Percentiles rank a stretch among this genome's conserved stretches.
Conservation (phyloP, 2,888 invertebrate genomes). For the Cheilosia variabilis region DNA sequence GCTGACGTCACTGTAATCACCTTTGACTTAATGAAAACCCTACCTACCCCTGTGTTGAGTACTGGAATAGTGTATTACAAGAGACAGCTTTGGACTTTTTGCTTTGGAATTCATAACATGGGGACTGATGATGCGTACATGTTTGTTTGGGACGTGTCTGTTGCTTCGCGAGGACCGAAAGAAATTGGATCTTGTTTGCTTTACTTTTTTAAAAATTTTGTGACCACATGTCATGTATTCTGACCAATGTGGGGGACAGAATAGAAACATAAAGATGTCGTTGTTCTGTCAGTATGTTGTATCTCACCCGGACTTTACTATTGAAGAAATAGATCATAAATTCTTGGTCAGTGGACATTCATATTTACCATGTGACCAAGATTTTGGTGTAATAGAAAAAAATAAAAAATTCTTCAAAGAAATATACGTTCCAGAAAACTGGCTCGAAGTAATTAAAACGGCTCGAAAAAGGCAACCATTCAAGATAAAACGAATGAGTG, state of each 20-base stretch:
- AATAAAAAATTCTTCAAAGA: slow-evolving; percentile 24
- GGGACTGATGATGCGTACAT: too few relatives aligned
- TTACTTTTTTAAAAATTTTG: slow-evolving; percentile 24
- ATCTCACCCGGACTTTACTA: not conserved
- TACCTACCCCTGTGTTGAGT: too few relatives aligned
- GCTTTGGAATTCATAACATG: too few relatives aligned
- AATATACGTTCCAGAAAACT: slow-evolving; percentile 21
- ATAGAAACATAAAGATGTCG: slow-evolving; percentile 16
- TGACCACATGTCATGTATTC: slow-evolving; percentile 6
- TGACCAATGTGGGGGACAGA: too few relatives aligned
- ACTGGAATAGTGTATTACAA: too few relatives aligned
- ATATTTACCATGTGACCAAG: slow-evolving; percentile 41
- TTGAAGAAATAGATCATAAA: slow-evolving; percentile 8
- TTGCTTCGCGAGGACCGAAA: not conserved
- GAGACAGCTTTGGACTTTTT: too few relatives aligned
- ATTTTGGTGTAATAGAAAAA: slow-evolving; percentile 42
- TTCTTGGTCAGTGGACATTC: slow-evolving; percentile 16
- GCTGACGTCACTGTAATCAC: slow-evolving; percentile 13
- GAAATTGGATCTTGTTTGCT: slow-evolving; percentile 40
- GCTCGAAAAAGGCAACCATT: slow-evolving; percentile 30
- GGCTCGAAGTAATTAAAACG: slow-evolving; percentile 22
- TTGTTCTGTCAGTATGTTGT: slow-evolving; percentile 2
- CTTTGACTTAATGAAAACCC: too few relatives aligned
- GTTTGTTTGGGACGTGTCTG: too few relatives aligned
- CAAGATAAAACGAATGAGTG: slow-evolving; percentile 22